Conservation (phyloP, 1,140 invertebrate species). For the Microplitis demolitor region DNA sequence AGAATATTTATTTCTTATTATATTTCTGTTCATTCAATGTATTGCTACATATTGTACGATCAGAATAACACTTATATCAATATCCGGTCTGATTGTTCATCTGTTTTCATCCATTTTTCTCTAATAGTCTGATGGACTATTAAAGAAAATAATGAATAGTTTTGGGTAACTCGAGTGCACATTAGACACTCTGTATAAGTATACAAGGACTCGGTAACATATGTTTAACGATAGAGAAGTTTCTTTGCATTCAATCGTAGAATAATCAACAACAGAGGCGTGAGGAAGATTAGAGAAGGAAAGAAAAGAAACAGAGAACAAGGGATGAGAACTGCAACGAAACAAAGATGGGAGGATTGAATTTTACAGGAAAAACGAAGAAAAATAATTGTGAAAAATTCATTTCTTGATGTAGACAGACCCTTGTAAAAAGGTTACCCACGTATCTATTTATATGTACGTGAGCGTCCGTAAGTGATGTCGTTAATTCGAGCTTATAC, state of each 20-base stretch:
- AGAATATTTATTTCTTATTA: no score
- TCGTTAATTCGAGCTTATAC: constrained; percentile 26
- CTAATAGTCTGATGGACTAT: constrained; percentile 41
- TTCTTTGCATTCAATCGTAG: constrained; percentile 45
- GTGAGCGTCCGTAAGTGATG: neutral
- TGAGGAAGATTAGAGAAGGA: neutral
- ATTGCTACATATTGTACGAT: constrained; percentile 40
- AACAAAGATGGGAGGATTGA: constrained; percentile 23
- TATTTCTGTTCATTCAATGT: no score
- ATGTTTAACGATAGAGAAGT: constrained; percentile 41
- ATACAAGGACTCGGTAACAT: constrained; percentile 41
- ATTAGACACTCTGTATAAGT: constrained; percentile 12
- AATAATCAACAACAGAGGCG: constrained; percentile 47
- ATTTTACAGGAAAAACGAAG: constrained; percentile 3
- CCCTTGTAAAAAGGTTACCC: neutral
- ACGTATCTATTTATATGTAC: neutral
- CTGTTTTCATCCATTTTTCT: constrained; percentile 17
- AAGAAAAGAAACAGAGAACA: constrained; percentile 29
- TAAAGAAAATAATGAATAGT: constrained; percentile 39
- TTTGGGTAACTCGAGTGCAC: constrained; percentile 9
- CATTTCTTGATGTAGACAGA: neutral
- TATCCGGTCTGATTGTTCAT: constrained; percentile 46
- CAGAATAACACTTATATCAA: constrained; percentile 27
- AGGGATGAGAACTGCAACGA: constrained; percentile 30
- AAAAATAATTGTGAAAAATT: neutral